Percentiles rank a stretch among this genome's conserved stretches.
phyloP scores from a whole-genome alignment of 2,113 vertebrate species.

The Sapayoa aenigma region DNA sequence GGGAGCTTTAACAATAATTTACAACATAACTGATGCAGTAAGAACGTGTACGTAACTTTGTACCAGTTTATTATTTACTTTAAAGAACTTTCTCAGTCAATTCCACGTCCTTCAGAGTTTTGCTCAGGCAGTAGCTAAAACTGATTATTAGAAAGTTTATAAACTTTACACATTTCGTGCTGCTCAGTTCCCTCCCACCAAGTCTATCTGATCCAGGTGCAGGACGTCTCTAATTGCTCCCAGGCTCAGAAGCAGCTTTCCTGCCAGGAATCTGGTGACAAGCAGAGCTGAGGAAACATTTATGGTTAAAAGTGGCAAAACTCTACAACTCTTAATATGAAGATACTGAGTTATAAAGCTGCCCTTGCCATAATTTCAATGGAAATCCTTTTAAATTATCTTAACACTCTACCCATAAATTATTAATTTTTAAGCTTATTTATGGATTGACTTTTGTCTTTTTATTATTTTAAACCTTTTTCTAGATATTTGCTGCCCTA shows the following conservation, averaged over 20 bases:
- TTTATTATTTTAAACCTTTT: not conserved
- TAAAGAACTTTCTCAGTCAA: not conserved
- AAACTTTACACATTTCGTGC: constrained; percentile 10
- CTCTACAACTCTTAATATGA: not conserved
- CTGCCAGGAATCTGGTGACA: not conserved
- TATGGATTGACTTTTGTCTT: not conserved
- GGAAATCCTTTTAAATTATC: not conserved
- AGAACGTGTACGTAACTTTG: too few relatives aligned
- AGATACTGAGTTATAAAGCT: fast-evolving
- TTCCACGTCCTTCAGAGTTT: not conserved
- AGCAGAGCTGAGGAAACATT: not conserved
- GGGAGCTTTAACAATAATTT: too few relatives aligned
- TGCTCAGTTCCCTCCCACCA: not conserved
- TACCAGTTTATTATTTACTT: too few relatives aligned
- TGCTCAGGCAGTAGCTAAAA: not conserved
- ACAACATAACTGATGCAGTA: too few relatives aligned
- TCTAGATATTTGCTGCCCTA: not conserved
- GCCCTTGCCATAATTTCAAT: not conserved
- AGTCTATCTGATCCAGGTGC: not conserved
- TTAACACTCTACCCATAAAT: too few relatives aligned
- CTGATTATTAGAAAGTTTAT: not conserved
- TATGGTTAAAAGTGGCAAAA: not conserved
- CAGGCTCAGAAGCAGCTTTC: not conserved
- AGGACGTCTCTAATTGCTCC: not conserved
- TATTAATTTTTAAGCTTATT: too few relatives aligned